Base-by-base conservation (phyloP, 2,888 invertebrate species). In the Bellardia bayeri region DNA sequence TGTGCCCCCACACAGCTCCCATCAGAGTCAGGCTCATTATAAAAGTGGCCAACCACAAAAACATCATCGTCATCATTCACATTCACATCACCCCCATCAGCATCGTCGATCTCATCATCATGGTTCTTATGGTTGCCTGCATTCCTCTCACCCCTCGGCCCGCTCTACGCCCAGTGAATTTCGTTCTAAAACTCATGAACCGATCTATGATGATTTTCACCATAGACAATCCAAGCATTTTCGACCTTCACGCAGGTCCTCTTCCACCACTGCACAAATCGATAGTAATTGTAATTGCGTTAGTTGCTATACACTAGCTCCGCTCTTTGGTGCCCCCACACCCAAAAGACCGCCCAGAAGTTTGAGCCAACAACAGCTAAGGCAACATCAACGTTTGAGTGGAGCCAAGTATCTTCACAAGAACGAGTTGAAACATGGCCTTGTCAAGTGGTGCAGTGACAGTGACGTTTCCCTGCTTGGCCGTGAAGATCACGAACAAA, bases 381-480 rank as follows among this genome's bases (percentile, higher is more conserved):
- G 91, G 3, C 90, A 91, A 64, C 92, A 92, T 89, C 92, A 92
- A 85, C 90, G 90, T 3, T 89, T 91, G 40, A 93, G 92, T 79
- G 92, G 93, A 45, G 85, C 87, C 49, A 82, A 82, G 61, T 61
- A 71, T 33, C 40, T 40, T 11, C 72, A 71, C 4, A 83, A 58
- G 5, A 82, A 61, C 2, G 79, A 82, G 2, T 64, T 58, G 3
- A 72, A 58, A 23, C 82, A 64, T 16, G 64, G 80, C 9, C 89
- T 92, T 88, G 89, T 91, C 85, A 93, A 93, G 88, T 93, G 93
- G 93, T 93, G 92, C 84, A 93, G 93, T 89, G 93, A 93, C 90
- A 94, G 93, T 89, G 93, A 94, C 87, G 90, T 93, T 66, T 91
- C 91, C 4, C 88, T 90, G 81, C 81, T 91, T 87, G 90, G 90